Evolutionary conservation across 2,888 invertebrate species (phyloP).

Genomic region (Bellardia bayeri): DNA sequence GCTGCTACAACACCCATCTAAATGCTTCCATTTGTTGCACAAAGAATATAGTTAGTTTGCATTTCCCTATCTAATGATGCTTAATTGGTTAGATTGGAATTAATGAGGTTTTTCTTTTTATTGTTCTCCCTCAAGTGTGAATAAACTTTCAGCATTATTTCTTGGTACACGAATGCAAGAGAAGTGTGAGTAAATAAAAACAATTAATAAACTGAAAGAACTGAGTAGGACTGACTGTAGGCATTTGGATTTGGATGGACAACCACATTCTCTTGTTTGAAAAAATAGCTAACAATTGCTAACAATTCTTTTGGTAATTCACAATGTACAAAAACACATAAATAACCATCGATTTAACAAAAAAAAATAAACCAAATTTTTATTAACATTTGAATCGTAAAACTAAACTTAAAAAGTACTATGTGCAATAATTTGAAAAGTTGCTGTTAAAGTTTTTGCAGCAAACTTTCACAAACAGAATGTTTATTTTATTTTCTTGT

Average conservation of each 20-base stretch:
- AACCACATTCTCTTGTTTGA: not conserved
- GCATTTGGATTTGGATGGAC: not conserved
- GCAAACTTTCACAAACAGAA: not conserved
- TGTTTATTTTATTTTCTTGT: not conserved
- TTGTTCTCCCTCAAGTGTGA: not conserved
- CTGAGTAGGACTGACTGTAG: not conserved
- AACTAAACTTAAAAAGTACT: not conserved
- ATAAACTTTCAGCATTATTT: not conserved
- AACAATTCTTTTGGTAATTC: too few relatives aligned
- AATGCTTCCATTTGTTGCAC: not conserved
- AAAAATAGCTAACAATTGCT: not conserved
- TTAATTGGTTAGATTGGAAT: slow-evolving; percentile 21
- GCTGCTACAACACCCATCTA: not conserved
- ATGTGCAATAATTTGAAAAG: not conserved
- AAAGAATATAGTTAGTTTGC: not conserved
- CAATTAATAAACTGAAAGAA: not conserved
- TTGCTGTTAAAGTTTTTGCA: not conserved
- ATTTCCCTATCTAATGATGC: slow-evolving; percentile 36
- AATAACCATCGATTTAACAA: too few relatives aligned
- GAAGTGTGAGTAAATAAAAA: not conserved
- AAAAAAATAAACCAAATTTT: not conserved
- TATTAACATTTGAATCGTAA: not conserved
- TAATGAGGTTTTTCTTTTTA: not conserved
- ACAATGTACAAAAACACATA: too few relatives aligned
- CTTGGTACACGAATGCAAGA: not conserved